phyloP scores from a whole-genome alignment of 2,797 vertebrate species.

The Melanogrammus aeglefinus region DNA sequence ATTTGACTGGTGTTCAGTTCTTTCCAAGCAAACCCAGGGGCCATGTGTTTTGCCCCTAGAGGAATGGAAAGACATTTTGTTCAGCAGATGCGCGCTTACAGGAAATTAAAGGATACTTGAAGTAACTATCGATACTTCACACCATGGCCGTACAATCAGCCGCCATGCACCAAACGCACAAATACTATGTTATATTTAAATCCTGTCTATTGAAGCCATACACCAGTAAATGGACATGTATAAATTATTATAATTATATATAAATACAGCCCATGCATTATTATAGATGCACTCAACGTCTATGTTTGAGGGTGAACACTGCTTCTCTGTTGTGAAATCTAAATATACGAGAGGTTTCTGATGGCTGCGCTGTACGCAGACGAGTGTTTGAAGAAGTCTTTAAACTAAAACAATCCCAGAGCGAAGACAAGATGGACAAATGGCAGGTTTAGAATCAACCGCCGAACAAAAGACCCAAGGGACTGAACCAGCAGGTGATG shows the following conservation, averaged over 20 bases:
- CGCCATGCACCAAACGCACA: constrained; percentile 55
- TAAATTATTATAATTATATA: constrained; percentile 17
- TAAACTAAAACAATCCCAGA: neutral
- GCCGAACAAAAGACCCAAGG: neutral
- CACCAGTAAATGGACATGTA: constrained; percentile 31
- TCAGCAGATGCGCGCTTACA: neutral
- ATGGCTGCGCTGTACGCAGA: constrained; percentile 16
- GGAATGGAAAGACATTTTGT: neutral
- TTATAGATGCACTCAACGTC: constrained; percentile 11
- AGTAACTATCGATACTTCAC: neutral
- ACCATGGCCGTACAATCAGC: constrained; percentile 45
- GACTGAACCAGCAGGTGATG: neutral
- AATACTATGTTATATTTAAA: constrained; percentile 14
- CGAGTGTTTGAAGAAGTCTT: constrained; percentile 24
- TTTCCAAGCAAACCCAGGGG: neutral
- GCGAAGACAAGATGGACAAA: neutral
- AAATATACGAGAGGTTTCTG: constrained; percentile 20
- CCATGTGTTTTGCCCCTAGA: neutral
- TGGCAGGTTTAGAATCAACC: neutral
- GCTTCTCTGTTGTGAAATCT: constrained; percentile 19
- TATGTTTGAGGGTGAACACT: constrained; percentile 15
- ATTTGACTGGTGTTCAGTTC: neutral
- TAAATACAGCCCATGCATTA: neutral
- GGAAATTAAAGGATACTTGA: neutral
- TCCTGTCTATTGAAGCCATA: constrained; percentile 49